A percentile compares a stretch with the other conserved stretches of the same genome.
Evolutionary conservation across 2,888 invertebrate species (phyloP).

Genomic region (Cistogaster globosa): DNA sequence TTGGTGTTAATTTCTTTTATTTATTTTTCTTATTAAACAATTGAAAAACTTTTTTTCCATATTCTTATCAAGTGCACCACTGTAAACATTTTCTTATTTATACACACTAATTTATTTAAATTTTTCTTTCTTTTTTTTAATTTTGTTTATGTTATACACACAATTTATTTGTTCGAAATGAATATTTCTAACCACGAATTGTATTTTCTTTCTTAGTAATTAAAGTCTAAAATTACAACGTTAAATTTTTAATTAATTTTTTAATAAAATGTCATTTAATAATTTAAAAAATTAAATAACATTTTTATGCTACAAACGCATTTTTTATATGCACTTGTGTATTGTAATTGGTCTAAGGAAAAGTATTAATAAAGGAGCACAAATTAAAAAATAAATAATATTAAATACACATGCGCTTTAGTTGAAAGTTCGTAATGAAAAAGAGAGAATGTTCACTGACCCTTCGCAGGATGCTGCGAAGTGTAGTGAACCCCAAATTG

Average conservation of each 20-base stretch:
- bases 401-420: conserved; percentile 70
- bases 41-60: neutral
- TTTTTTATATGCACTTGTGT: conserved; percentile 20
- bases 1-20: no score
- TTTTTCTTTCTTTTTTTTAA: neutral
- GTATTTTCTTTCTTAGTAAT: conserved; percentile 2
- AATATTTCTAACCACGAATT: neutral
- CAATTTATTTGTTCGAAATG: conserved; percentile 9
- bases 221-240: neutral
- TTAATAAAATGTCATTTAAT: neutral
- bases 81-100: neutral
- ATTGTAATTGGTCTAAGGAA: conserved; percentile 28
- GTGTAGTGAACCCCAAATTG: conserved; percentile 63
- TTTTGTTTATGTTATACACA: conserved; percentile 54
- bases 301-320: conserved; percentile 10
- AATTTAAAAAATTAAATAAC: neutral
- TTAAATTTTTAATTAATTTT: neutral
- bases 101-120: neutral
- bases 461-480: conserved; percentile 63
- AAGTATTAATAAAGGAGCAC: conserved; percentile 11
- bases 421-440: conserved; percentile 62
- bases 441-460: conserved; percentile 67
- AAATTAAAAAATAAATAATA: conserved; percentile 67
- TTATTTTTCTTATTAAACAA: neutral
- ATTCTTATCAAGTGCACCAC: neutral